These are phyloP conservation scores for Ophraella communa DNA, from an alignment of 2,888 invertebrate species.

Conservation along the genomic window DNA sequence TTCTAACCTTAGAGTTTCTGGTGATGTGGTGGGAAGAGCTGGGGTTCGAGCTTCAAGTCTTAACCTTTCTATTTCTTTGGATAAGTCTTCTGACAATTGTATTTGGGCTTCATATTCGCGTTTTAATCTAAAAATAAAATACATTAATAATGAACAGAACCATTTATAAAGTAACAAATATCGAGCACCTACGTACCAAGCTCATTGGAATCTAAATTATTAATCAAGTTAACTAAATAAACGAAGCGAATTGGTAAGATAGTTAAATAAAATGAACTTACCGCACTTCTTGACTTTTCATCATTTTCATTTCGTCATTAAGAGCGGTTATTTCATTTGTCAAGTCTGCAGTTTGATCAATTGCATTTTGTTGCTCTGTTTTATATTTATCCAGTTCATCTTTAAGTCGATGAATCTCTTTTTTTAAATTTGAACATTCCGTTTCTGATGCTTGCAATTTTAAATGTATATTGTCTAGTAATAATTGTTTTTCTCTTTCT, in stretches of 20 bases:
- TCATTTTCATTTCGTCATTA: constrained; percentile 58
- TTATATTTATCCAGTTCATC: constrained; percentile 69
- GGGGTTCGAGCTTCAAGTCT: constrained; percentile 68
- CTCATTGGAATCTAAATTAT: too few species aligned
- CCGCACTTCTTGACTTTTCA: constrained; percentile 57
- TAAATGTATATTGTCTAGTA: constrained; percentile 77
- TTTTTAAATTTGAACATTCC: constrained; percentile 69
- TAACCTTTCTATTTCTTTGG: constrained; percentile 70
- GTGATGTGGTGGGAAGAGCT: constrained; percentile 68
- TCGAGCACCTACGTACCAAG: too few species aligned
- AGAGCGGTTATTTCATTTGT: constrained; percentile 62
- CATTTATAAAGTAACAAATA: too few species aligned
- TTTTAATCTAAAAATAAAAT: constrained; percentile 58
- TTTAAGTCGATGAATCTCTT: constrained; percentile 71
- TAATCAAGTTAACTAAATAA: too few species aligned
- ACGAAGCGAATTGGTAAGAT: neutral
- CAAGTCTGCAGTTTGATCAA: constrained; percentile 65
- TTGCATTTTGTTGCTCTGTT: constrained; percentile 63
- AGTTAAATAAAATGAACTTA: constrained; percentile 33
- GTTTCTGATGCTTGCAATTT: constrained; percentile 73
- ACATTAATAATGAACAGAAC: neutral
- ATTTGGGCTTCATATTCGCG: constrained; percentile 64
- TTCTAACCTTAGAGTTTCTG: constrained; percentile 76
- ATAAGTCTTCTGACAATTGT: constrained; percentile 70
- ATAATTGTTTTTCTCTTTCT: constrained; percentile 82